Percentiles rank a stretch among this genome's conserved stretches.
These are phyloP conservation scores for Battus philenor DNA, from an alignment of 1,140 invertebrate species.

Conservation along the genomic window DNA sequence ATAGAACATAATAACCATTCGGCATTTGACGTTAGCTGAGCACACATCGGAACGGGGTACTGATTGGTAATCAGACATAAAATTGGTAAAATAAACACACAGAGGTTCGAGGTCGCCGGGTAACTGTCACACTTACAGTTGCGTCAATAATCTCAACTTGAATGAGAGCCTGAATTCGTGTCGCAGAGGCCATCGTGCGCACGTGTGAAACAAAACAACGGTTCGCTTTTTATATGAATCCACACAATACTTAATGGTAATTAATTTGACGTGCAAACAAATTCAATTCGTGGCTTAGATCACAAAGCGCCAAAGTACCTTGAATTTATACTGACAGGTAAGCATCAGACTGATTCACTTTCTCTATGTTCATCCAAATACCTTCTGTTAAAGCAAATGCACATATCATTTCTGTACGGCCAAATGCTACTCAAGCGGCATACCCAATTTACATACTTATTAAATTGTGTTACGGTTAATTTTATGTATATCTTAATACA, in stretches of 20 bases:
- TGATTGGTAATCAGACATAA: conserved; percentile 47
- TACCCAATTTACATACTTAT: conserved; percentile 25
- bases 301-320: conserved; percentile 3
- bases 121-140: conserved; percentile 66
- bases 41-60: conserved; percentile 52
- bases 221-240: conserved; percentile 47
- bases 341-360: background rate
- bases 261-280: conserved; percentile 5
- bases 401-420: conserved; percentile 9
- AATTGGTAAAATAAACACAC: conserved; percentile 62
- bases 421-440: conserved; percentile 34
- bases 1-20: conserved; percentile 40
- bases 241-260: conserved; percentile 5
- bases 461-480: conserved; percentile 14
- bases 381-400: conserved; percentile 8
- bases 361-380: conserved; percentile 1
- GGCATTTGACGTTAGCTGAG: conserved; percentile 50
- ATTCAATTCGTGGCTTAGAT: background rate
- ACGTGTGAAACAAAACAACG: conserved; percentile 71
- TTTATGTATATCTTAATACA: conserved; percentile 22
- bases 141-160: conserved; percentile 70
- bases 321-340: no score
- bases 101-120: conserved; percentile 51
- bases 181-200: conserved; percentile 54
- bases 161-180: conserved; percentile 64